phyloP scores from a whole-genome alignment of 2,888 invertebrate species.

The Tenthredo mesomela region DNA sequence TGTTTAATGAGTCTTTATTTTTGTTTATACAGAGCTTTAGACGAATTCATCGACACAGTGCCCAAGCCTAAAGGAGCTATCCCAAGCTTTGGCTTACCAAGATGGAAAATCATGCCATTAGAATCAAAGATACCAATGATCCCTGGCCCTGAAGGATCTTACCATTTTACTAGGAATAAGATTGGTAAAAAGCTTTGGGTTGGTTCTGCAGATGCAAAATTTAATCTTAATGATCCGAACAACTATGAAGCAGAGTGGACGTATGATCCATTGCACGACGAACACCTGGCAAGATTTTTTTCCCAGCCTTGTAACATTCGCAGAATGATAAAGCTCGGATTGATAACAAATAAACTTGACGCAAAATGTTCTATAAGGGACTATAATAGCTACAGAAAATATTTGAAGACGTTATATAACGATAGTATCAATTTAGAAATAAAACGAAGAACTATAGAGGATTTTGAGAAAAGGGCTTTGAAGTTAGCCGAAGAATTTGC shows the following conservation, averaged over 20 bases:
- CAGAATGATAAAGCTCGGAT: slow-evolving; percentile 66
- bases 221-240: slow-evolving; percentile 72
- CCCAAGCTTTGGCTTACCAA: slow-evolving; percentile 74
- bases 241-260: slow-evolving; percentile 66
- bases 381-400: slow-evolving; percentile 77
- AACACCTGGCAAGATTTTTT: slow-evolving; percentile 68
- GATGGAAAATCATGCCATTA: slow-evolving; percentile 76
- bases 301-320: slow-evolving; percentile 57
- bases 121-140: slow-evolving; percentile 78
- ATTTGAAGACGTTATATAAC: slow-evolving; percentile 70
- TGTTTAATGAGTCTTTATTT: slow-evolving; percentile 10
- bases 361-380: slow-evolving; percentile 77
- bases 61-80: slow-evolving; percentile 71
- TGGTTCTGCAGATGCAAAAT: slow-evolving; percentile 61
- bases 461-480: slow-evolving; percentile 61
- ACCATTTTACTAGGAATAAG: slow-evolving; percentile 75
- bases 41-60: slow-evolving; percentile 65
- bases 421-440: slow-evolving; percentile 67
- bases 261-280: slow-evolving; percentile 74
- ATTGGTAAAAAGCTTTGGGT: slow-evolving; percentile 71
- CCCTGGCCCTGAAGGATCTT: slow-evolving; percentile 73
- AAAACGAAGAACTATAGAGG: slow-evolving; percentile 55
- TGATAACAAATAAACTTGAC: slow-evolving; percentile 74
- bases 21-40: slow-evolving; percentile 62
- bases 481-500: slow-evolving; percentile 63